Evolutionary conservation across 2,888 invertebrate species (phyloP), one percentile per base, ranked within the genome.

Genomic region (Orchesella flavescens): DNA sequence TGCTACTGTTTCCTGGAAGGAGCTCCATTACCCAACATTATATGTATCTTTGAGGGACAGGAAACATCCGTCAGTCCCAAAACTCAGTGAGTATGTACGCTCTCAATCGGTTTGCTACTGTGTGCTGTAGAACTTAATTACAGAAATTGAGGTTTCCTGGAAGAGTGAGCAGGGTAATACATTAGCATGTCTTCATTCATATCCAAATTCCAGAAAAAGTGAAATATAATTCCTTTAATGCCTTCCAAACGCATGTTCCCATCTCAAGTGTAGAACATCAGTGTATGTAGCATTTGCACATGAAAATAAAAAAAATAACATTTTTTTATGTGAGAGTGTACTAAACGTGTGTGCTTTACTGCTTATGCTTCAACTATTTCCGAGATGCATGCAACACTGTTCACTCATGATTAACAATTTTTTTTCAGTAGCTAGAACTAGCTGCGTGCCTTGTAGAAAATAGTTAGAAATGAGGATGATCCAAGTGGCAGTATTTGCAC

Each of bases 111-210:
- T 10, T 53, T 53, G 53, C 53, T 53, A 53, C 17, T 53, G 9
- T 53, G 9, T 61, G 19, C 17, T 9, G 13, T 21, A 13, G 61
- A 19, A 19, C 49, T 75, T 82, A 82, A 82, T 82, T 82, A 82
- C 75, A 69, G 81, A 82, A 69, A 82, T 82, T 82, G 81, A 82
- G 81, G 75, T 82, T 82, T 82, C 81, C 81, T n/a, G 21, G 81
- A 82, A 82, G n/a, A 43, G 21, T 44, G n/a, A 46, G 72, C 21
- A 53, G 17, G 24, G 66, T 57, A 73, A 63, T 65, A 71, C 68
- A 79, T 23, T 21, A 57, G 19, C 23, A 44, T 59, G 43, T 46
- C 15, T 23, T 21, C 46, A 53, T 53, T n/a, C 19, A 57, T 57
- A 57, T 9, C n/a, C 44, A n/a, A 63, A 66, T 57, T 78, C 68